Evolutionary conservation across 2,888 invertebrate genomes (phyloP).

Genomic region (Dryobota labecula): DNA sequence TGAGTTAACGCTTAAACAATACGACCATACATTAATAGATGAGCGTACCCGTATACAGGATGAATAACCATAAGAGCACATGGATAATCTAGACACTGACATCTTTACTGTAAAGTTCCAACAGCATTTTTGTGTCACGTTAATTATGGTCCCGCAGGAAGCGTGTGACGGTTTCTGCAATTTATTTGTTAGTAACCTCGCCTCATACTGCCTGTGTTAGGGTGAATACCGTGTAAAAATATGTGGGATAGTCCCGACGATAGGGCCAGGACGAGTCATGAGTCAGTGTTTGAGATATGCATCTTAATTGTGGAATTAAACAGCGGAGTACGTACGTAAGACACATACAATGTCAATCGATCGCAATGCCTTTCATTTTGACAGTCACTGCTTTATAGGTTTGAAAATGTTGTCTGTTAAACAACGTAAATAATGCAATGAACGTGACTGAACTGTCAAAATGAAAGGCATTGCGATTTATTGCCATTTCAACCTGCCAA

Average conservation of each 20-base stretch:
- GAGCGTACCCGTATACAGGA: conserved; percentile 7
- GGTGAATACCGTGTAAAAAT: conserved; percentile 61
- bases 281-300: background rate
- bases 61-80: conserved; percentile 24
- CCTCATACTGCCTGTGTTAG: conserved; percentile 59
- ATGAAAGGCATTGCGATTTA: too few relatives aligned
- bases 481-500: too few relatives aligned
- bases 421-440: background rate
- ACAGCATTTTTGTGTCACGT: conserved; percentile 76
- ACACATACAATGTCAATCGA: background rate
- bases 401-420: background rate
- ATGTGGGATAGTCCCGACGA: conserved; percentile 60
- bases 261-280: background rate
- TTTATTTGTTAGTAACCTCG: conserved; percentile 70
- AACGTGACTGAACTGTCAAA: background rate
- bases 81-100: conserved; percentile 40
- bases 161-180: conserved; percentile 69
- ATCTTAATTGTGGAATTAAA: background rate
- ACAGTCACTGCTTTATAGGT: background rate
- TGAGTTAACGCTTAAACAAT: background rate
- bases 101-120: conserved; percentile 53
- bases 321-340: background rate
- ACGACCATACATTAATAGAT: background rate
- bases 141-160: conserved; percentile 77
- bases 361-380: background rate